Evolutionary conservation across 1,140 invertebrate species (phyloP).

Genomic region (Caenorhabditis elegans): DNA sequence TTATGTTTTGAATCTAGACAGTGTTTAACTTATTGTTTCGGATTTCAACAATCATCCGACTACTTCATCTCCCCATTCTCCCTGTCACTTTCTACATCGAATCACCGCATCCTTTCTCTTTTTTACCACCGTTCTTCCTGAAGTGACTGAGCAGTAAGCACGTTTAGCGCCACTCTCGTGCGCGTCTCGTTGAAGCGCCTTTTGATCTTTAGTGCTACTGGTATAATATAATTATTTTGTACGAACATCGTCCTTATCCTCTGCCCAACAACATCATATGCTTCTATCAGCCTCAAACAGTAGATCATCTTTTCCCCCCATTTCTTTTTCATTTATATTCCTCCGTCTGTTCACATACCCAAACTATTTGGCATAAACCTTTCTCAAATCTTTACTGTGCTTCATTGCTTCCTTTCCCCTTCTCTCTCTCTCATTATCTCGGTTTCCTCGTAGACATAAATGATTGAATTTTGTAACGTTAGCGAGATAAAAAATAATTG

Average conservation of each 20-base stretch:
- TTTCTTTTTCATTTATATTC: background rate
- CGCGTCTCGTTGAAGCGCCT: background rate
- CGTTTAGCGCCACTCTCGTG: background rate
- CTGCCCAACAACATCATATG: background rate
- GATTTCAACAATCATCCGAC: too few relatives aligned
- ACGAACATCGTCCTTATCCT: constrained; percentile 13
- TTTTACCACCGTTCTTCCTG: background rate
- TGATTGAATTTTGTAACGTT: constrained; percentile 4
- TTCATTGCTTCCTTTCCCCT: background rate
- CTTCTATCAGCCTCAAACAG: background rate
- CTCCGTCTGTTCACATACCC: background rate
- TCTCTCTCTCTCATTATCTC: background rate
- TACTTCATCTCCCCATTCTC: background rate
- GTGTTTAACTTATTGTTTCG: background rate
- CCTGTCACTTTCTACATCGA: constrained; percentile 23
- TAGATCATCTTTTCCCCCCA: background rate
- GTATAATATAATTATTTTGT: constrained; percentile 33
- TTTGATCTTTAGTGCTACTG: constrained; percentile 28
- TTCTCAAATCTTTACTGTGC: background rate
- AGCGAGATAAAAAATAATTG: background rate
- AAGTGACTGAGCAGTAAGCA: constrained; percentile 19
- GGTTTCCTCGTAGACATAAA: constrained; percentile 24
- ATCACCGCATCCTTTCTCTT: background rate
- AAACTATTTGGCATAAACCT: constrained; percentile 10
- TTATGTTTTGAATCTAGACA: background rate